Percentiles rank a stretch among this genome's conserved stretches.
These are phyloP conservation scores for Coenobita brevimanus DNA, from an alignment of 1,140 invertebrate genomes.

Conservation along the genomic window DNA sequence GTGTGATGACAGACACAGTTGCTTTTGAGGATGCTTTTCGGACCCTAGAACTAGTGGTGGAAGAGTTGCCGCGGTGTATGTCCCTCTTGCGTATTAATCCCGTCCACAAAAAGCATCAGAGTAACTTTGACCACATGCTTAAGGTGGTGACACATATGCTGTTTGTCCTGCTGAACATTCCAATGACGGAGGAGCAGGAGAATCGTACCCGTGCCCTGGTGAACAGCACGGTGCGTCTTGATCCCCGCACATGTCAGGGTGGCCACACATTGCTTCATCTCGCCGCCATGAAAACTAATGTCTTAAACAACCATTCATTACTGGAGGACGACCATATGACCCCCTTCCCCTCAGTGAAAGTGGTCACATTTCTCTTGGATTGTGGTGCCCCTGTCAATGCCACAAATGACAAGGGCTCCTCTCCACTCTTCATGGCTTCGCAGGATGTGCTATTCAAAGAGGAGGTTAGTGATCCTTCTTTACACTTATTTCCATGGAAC, in stretches of 20 bases:
- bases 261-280: constrained; percentile 88
- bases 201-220: constrained; percentile 46
- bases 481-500: too few relatives aligned
- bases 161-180: constrained; percentile 82
- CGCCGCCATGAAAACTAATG: constrained; percentile 85
- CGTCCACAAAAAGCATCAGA: constrained; percentile 84
- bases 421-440: constrained; percentile 85
- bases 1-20: constrained; percentile 77
- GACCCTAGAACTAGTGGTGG: constrained; percentile 81
- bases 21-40: constrained; percentile 82
- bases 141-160: constrained; percentile 86
- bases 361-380: constrained; percentile 82
- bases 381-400: constrained; percentile 85
- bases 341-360: constrained; percentile 81
- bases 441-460: constrained; percentile 72
- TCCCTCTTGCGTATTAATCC: constrained; percentile 80
- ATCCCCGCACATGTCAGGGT: constrained; percentile 82
- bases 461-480: constrained; percentile 76
- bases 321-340: constrained; percentile 81
- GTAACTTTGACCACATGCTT: constrained; percentile 81
- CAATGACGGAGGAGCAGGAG: constrained; percentile 75
- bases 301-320: constrained; percentile 85
- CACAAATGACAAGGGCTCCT: constrained; percentile 83
- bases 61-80: constrained; percentile 78
- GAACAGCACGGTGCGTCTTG: constrained; percentile 72